These are phyloP conservation scores for Trilocha varians DNA, from an alignment of 2,888 invertebrate species.

Conservation along the genomic window DNA sequence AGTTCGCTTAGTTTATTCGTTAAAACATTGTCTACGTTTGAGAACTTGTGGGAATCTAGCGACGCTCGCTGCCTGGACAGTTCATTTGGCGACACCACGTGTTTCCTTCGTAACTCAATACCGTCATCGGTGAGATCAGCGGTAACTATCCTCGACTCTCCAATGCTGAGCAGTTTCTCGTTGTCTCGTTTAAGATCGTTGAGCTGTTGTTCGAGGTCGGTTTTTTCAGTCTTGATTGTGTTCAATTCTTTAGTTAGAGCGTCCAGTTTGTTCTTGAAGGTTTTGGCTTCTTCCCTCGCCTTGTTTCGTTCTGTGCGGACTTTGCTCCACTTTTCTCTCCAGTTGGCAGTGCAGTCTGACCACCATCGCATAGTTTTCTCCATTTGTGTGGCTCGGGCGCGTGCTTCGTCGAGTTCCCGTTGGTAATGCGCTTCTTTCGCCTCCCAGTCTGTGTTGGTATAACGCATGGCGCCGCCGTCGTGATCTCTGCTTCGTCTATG, in stretches of 20 bases:
- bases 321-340: slow-evolving; percentile 97
- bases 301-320: slow-evolving; percentile 93
- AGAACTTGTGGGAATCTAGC: slow-evolving; percentile 60
- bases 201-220: slow-evolving; percentile 83
- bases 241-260: slow-evolving; percentile 82
- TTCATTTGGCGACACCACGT: slow-evolving; percentile 46
- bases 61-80: slow-evolving; percentile 52
- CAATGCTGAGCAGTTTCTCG: slow-evolving; percentile 78
- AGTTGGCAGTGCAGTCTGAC: slow-evolving; percentile 99
- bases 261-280: slow-evolving; percentile 86
- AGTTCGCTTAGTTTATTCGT: slow-evolving; percentile 56
- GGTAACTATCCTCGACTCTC: slow-evolving; percentile 56
- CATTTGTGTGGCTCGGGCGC: slow-evolving; percentile 97
- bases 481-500: slow-evolving; percentile 76
- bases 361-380: slow-evolving; percentile 99
- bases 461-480: slow-evolving; percentile 75
- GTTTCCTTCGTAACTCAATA: slow-evolving; percentile 53
- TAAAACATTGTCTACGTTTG: slow-evolving; percentile 56
- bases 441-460: slow-evolving; percentile 83
- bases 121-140: slow-evolving; percentile 56
- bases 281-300: slow-evolving; percentile 91
- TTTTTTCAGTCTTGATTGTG: slow-evolving; percentile 82
- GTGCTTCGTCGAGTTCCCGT: slow-evolving; percentile 93
- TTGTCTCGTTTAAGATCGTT: slow-evolving; percentile 85
- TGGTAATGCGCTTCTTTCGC: slow-evolving; percentile 79